Evolutionary conservation across 2,113 vertebrate species (phyloP).

Genomic region (Hassar affinis): DNA sequence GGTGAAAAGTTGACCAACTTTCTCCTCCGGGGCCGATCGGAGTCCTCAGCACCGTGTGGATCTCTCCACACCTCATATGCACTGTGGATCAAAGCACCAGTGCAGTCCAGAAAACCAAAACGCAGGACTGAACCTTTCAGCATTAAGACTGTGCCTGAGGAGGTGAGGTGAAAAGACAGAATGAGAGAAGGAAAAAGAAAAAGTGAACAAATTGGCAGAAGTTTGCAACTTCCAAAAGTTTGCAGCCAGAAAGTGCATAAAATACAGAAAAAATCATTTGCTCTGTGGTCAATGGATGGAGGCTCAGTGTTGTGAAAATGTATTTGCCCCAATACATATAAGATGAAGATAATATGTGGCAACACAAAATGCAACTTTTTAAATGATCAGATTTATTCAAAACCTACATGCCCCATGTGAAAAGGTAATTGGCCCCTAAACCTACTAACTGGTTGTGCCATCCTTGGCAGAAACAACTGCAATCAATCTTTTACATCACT

Average conservation of each 20-base stretch:
- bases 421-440: too few species aligned
- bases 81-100: slow-evolving; percentile 79
- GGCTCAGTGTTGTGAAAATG: too few species aligned
- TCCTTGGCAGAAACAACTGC: too few species aligned
- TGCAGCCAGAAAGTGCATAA: not conserved
- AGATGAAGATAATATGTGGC: too few species aligned
- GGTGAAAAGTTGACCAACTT: slow-evolving; percentile 88
- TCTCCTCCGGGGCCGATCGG: slow-evolving; percentile 81
- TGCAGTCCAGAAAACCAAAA: slow-evolving; percentile 86
- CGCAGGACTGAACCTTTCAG: slow-evolving; percentile 89
- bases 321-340: too few species aligned
- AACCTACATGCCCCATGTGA: too few species aligned
- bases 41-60: slow-evolving; percentile 79
- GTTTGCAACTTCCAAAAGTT: not conserved
- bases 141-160: slow-evolving; percentile 82
- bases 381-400: too few species aligned
- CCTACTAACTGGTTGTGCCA: too few species aligned
- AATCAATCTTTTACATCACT: too few species aligned
- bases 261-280: not conserved
- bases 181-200: not conserved
- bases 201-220: not conserved
- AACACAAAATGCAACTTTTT: too few species aligned
- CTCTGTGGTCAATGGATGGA: not conserved
- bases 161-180: not conserved
- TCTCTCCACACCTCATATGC: slow-evolving; percentile 94